phyloP scores from a whole-genome alignment of 2,113 vertebrate species.

The Alaudala cheleensis region DNA sequence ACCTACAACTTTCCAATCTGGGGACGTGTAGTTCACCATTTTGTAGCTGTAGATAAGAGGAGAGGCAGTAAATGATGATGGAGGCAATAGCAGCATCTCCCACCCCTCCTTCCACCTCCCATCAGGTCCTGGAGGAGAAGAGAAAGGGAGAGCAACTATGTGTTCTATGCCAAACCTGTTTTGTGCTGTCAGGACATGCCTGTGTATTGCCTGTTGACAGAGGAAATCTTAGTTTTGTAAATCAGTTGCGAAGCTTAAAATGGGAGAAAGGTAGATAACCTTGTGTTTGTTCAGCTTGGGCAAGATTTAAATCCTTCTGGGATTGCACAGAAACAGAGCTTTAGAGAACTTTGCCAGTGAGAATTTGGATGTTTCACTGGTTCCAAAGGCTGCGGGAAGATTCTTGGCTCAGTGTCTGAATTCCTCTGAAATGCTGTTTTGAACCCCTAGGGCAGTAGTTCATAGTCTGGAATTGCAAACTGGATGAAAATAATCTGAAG shows the following conservation, averaged over 20 bases:
- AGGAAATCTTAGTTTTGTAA: background rate
- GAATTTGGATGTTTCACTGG: background rate
- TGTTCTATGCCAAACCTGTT: background rate
- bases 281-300: background rate
- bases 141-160: background rate
- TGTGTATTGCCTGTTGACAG: background rate
- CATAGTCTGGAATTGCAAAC: background rate
- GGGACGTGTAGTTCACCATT: background rate
- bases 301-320: background rate
- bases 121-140: background rate
- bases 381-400: background rate
- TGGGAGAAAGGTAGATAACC: background rate
- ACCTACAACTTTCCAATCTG: background rate
- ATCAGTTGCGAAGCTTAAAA: background rate
- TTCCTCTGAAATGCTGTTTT: background rate
- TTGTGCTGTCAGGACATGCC: constrained; percentile 5
- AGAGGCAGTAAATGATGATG: background rate
- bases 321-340: background rate
- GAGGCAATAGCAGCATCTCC: background rate
- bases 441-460: background rate
- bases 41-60: background rate
- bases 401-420: background rate
- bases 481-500: background rate
- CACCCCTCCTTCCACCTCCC: background rate
- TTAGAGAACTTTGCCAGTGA: background rate